Conservation (phyloP, 2,888 invertebrate species). For the Catocala sponsa region DNA sequence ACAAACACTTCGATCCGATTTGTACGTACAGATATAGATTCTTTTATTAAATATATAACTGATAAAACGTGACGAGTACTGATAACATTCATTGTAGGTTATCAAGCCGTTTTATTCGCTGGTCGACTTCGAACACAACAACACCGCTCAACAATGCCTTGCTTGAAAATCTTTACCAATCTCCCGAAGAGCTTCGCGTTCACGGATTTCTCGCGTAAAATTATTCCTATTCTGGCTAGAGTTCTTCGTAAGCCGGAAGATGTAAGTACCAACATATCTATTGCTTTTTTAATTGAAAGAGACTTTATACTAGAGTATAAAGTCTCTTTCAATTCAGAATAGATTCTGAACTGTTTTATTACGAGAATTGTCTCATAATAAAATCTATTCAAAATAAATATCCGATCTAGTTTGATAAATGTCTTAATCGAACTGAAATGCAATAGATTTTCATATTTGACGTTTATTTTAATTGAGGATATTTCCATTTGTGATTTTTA, state of each 20-base stretch:
- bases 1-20: no score
- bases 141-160: constrained; percentile 64
- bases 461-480: no score
- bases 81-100: constrained; percentile 7
- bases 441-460: no score
- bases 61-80: background rate
- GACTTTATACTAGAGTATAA: no score
- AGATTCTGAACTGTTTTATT: no score
- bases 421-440: no score
- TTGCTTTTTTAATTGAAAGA: background rate
- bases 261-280: constrained; percentile 22
- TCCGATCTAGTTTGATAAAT: no score
- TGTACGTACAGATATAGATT: no score
- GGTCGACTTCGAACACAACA: background rate
- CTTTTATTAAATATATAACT: background rate
- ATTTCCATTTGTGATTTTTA: no score
- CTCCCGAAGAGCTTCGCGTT: constrained; percentile 66
- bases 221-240: constrained; percentile 55
- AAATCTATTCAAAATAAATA: no score
- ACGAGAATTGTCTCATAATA: no score
- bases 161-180: constrained; percentile 72
- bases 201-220: constrained; percentile 63
- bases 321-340: no score
- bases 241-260: constrained; percentile 28
- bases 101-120: background rate